Conservation (phyloP, 2,797 vertebrate species). For the Florisuga fusca region DNA sequence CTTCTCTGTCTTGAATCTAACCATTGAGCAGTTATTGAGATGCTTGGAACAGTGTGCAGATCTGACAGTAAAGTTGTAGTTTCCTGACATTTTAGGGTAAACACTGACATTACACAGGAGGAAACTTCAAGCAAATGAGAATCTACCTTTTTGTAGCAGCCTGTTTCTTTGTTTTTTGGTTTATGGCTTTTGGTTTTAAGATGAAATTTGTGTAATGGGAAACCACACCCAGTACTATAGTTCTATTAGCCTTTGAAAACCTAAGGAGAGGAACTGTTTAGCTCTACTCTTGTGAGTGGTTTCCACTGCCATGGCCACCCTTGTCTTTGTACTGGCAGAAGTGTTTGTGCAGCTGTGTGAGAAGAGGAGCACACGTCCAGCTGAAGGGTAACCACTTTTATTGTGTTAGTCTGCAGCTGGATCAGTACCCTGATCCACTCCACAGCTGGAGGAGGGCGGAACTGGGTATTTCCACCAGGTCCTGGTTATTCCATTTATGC, state of each 20-base stretch:
- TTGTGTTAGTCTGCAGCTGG: background rate
- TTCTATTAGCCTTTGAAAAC: background rate
- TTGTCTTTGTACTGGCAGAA: background rate
- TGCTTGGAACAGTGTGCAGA: background rate
- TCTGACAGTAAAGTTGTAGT: background rate
- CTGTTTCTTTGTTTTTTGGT: background rate
- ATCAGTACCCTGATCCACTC: background rate
- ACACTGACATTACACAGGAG: background rate
- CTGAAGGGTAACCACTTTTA: background rate
- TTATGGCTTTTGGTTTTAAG: too few relatives aligned
- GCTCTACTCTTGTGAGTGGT: background rate
- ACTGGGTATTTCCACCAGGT: background rate
- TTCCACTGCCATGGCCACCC: background rate
- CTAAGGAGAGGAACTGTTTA: background rate
- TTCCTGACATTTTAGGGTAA: background rate
- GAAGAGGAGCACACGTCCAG: background rate
- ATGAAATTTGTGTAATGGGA: background rate
- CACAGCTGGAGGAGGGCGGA: background rate
- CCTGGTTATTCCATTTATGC: background rate
- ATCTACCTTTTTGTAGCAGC: background rate
- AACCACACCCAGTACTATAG: background rate
- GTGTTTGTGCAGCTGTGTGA: background rate
- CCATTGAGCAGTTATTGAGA: background rate
- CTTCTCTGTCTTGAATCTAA: background rate
- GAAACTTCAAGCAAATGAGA: background rate